A percentile compares a stretch with the other conserved stretches of the same genome.
Conservation (phyloP, 2,113 vertebrate species). For the Psophia crepitans region DNA sequence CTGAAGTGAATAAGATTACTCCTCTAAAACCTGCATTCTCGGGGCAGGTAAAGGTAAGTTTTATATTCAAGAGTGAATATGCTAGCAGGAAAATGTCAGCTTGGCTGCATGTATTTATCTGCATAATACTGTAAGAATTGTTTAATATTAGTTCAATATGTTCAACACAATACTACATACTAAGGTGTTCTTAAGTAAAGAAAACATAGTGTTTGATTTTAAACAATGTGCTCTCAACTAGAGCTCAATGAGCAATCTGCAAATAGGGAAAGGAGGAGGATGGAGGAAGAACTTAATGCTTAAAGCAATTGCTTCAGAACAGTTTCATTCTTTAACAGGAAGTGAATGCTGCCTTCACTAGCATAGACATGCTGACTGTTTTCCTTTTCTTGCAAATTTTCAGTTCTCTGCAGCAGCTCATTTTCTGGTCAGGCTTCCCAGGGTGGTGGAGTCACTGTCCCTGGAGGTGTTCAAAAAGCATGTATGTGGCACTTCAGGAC, state of each 20-base stretch:
- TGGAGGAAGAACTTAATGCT: not conserved
- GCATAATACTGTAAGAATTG: not conserved
- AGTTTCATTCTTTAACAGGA: not conserved
- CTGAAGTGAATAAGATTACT: constrained; percentile 18
- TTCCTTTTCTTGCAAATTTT: not conserved
- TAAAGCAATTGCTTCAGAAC: not conserved
- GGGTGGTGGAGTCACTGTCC: no score
- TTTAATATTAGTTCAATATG: not conserved
- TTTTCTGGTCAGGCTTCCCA: no score
- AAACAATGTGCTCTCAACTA: not conserved
- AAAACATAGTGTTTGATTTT: not conserved
- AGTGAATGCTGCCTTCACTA: not conserved
- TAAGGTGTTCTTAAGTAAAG: not conserved
- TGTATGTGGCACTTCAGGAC: no score
- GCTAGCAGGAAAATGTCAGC: not conserved
- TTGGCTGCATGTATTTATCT: not conserved
- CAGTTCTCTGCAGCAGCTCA: not conserved
- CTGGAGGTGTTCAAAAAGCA: no score
- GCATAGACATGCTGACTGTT: not conserved
- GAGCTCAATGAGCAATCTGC: not conserved
- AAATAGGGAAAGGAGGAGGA: not conserved
- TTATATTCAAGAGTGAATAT: not conserved
- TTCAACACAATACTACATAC: not conserved
- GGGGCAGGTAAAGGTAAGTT: constrained; percentile 73
- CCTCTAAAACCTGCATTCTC: constrained; percentile 13